These are phyloP conservation scores for Laspeyria flexula DNA, from an alignment of 2,888 invertebrate genomes.

Conservation along the genomic window DNA sequence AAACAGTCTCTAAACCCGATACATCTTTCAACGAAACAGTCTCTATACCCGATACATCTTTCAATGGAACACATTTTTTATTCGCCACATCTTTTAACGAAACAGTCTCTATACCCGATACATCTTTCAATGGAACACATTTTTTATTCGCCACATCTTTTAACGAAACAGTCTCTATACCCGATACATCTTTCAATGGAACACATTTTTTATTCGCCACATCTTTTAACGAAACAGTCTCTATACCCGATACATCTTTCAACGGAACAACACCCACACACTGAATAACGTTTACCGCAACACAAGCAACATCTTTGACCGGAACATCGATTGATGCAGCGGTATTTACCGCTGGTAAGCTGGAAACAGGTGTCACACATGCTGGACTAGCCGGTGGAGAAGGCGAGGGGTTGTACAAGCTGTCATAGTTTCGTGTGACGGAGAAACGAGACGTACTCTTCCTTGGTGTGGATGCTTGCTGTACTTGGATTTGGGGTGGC, in stretches of 20 bases:
- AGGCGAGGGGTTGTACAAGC: slow-evolving; percentile 58
- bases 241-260: background rate
- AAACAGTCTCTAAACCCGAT: too few relatives aligned
- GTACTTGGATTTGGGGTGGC: slow-evolving; percentile 82
- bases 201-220: background rate
- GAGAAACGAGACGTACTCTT: slow-evolving; percentile 74
- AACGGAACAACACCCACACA: background rate
- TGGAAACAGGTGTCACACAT: background rate
- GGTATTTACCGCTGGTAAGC: background rate
- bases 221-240: background rate
- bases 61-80: background rate
- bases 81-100: background rate
- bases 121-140: too few relatives aligned
- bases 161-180: too few relatives aligned
- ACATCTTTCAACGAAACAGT: background rate
- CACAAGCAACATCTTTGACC: too few relatives aligned
- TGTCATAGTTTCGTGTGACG: slow-evolving; percentile 77
- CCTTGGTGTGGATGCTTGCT: slow-evolving; percentile 86
- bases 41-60: background rate
- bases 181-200: too few relatives aligned
- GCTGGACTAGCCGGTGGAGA: slow-evolving; percentile 43
- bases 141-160: too few relatives aligned
- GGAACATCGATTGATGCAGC: background rate
- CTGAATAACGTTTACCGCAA: background rate
- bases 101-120: too few relatives aligned